Base-by-base conservation (phyloP, 1,140 invertebrate genomes). In the Ptiloglossa arizonensis region DNA sequence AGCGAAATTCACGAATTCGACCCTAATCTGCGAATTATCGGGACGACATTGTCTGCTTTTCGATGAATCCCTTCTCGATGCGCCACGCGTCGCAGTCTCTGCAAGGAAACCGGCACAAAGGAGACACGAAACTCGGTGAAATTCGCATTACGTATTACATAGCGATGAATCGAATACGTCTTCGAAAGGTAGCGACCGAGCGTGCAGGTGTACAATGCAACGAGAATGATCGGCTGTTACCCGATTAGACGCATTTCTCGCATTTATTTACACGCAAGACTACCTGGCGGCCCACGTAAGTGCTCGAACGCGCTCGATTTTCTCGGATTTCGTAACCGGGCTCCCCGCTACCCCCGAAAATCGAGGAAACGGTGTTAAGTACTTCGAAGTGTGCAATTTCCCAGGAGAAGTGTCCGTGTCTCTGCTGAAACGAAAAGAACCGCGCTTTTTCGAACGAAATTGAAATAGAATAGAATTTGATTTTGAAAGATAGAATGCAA, bases 221-320 rank as follows among this genome's bases (percentile, higher is more conserved):
- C 52, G 60, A 9, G 29, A 48, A 59, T 69, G 73, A 76, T 76
- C 64, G 73, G 3, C 73, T 67, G 63, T 57, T 75, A 32, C 72
- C 24, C 73, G 73, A 76, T 76, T 69, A 76, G 73, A 68, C 73
- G 54, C 64, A 35, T 76, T 76, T 76, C 63, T 44, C 54, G 73
- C 64, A 59, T 76, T 69, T 59, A 46, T 66, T 74, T 74, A 66
- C 62, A 66, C 73, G 73, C 62, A 56, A 74, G 35, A 54, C 62
- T 35, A 67, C 64, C 59, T 52, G 63, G 52, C 46, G 32, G 9
- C 27, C 46, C 15, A 57, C 67, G 52, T 32, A 59, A 57, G 17
- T n/a, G 27, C 13, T 48, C 32, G 70, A 72, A 50, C 62, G 29
- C 15, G 29, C 15, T 24, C 22, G 41, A 62, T 50, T 72, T 72